Evolutionary conservation across 2,113 vertebrate genomes (phyloP), one percentile per base, ranked within the genome.

Genomic region (Cynopterus brachyotis): DNA sequence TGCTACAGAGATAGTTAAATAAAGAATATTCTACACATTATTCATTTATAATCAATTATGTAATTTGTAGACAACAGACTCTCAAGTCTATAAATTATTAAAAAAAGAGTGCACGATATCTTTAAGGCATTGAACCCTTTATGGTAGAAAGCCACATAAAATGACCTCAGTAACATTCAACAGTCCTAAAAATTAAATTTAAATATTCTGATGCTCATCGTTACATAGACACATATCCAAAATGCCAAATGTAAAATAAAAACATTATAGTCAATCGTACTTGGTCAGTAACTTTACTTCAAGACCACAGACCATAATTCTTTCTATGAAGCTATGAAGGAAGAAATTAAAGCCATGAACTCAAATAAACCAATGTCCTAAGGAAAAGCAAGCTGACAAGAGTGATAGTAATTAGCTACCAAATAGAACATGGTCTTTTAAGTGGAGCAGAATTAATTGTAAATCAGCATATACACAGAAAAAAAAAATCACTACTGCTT

Each of bases 361-460:
- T 90, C 5, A 0, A 13, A 9, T 35, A 70, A 96, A 66, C 22
- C 60, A 89, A 70, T 20, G 0, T 67, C 45, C n/a, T 50, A 40
- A 78, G 28, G 35, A 91, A 87, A 35, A 35, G 1, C 53, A 72
- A 42, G 47, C 13, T 62, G 87, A 86, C 6, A 6, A 53, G 26
- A 97, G 0, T 16, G 55, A 75, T 30, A 50, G 70, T 69, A 93
- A 16, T 86, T 92, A 94, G 75, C 82, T 94, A 82, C 17, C 4
- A 1, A 50, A 88, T 28, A 93, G 37, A 57, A 40, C 47, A 92
- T 24, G 42, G 88, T 64, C 91, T 96, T 81, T 88, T 97, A 97
- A 95, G 40, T 96, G 30, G 85, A 93, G 84, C 53, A 97, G 94
- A 98, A 98, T 91, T 96, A 96, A 97, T 92, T 93, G 81, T 80